Conservation (phyloP, 2,797 vertebrate species). For the Zenarchopterus dispar region DNA sequence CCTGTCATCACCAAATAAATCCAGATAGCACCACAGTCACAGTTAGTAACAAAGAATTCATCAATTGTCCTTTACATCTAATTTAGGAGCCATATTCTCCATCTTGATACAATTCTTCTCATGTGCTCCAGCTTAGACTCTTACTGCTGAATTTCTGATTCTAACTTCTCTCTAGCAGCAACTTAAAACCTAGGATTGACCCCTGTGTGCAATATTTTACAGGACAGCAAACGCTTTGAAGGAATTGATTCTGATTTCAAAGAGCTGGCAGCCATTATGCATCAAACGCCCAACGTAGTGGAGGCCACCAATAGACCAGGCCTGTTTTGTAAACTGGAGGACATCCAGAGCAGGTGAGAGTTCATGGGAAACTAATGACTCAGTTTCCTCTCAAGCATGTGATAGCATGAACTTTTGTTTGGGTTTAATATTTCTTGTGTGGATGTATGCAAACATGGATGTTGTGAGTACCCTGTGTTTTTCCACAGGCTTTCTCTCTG, state of each 20-base stretch:
- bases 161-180: conserved; percentile 31
- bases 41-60: conserved; percentile 49
- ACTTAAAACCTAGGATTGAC: conserved; percentile 36
- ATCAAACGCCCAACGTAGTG: conserved; percentile 90
- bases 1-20: conserved; percentile 24
- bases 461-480: conserved; percentile 23
- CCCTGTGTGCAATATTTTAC: conserved; percentile 58
- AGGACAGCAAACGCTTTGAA: conserved; percentile 93
- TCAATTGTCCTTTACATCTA: conserved; percentile 34
- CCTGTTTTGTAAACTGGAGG: conserved; percentile 89
- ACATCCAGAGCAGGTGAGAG: conserved; percentile 85
- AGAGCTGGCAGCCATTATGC: conserved; percentile 82
- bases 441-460: conserved; percentile 9
- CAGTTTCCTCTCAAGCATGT: background rate
- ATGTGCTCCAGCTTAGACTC: conserved; percentile 71
- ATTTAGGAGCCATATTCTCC: conserved; percentile 51
- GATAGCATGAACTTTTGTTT: background rate
- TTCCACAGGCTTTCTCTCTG: conserved; percentile 88
- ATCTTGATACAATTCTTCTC: conserved; percentile 54
- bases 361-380: background rate
- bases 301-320: conserved; percentile 90
- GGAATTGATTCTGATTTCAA: conserved; percentile 93
- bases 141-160: conserved; percentile 65
- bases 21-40: conserved; percentile 18
- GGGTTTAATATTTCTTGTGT: background rate